Base-by-base conservation (phyloP, 1,140 invertebrate genomes). In the Tetranychus urticae region DNA sequence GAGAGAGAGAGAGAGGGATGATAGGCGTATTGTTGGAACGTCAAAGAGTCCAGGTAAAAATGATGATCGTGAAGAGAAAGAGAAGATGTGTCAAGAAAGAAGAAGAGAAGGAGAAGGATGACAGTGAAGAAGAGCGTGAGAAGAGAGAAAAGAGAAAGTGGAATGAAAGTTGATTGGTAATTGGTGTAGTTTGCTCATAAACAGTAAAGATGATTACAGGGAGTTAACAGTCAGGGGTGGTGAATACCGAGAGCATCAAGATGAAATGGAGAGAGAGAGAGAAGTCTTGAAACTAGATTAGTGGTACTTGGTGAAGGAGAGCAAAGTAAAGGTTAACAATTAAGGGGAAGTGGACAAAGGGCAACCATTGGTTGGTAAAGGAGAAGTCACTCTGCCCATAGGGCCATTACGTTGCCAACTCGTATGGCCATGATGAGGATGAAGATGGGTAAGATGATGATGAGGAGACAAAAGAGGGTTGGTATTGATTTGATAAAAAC, bases 251-350 rank as follows among this genome's bases (percentile, higher is more conserved):
- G 56, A 60, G 39, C 7, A 14, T 10, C 8, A 46, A 14, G 23
- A 10, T n/a, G 48, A 50, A 14, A 50, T 6, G 23, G 50, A 60
- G 57, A 61, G 12, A 61, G 62, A 61, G 8, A 63, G 58, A 56
- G 47, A 61, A 61, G 46, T 3, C 3, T 13, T 33, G 23, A 46
- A 59, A 61, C n/a, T n/a, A 42, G 50, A 12, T 46, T n/a, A 35
- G 10, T 45, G 56, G 39, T 6, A 36, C 39, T 42, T 42, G 39
- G 10, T 23, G 23, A 42, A 42, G 10, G 39, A 6, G 39, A 42
- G 39, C 39, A 42, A 42, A 42, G 39, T 42, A 10, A 42, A 10
- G 5, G 39, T 42, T 6, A 42, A 42, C 39, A 10, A 42, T 42
- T 42, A 42, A 42, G 39, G 39, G 39, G 39, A 42, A 42, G 39